Conservation (phyloP, 2,797 vertebrate genomes). For the Lophius americanus region DNA sequence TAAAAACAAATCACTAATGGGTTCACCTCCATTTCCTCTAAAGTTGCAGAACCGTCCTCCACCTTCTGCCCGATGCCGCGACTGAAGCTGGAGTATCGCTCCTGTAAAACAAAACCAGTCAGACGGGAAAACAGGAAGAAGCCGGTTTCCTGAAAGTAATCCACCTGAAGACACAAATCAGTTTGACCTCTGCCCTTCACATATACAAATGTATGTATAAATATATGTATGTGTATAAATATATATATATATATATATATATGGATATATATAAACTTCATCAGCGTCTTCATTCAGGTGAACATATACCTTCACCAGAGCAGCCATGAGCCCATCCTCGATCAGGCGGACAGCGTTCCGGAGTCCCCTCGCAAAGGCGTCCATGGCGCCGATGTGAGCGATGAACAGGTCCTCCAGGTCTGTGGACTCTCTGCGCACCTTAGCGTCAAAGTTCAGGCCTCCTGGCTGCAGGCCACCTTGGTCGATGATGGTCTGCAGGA, state of each 20-base stretch:
- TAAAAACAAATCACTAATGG: neutral
- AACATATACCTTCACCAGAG: constrained; percentile 69
- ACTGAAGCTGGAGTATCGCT: constrained; percentile 74
- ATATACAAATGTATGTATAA: too few relatives aligned
- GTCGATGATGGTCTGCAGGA: constrained; percentile 68
- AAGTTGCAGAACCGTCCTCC: constrained; percentile 64
- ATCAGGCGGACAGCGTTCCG: constrained; percentile 69
- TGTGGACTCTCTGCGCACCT: constrained; percentile 76
- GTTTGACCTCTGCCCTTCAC: too few relatives aligned
- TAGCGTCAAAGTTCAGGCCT: constrained; percentile 80
- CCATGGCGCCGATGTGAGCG: constrained; percentile 77
- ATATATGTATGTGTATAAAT: too few relatives aligned
- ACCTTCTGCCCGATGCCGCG: constrained; percentile 68
- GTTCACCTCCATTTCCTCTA: constrained; percentile 77
- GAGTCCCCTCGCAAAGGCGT: constrained; percentile 77
- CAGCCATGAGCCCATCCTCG: constrained; percentile 65
- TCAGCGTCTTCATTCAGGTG: neutral
- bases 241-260: too few relatives aligned
- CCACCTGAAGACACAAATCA: neutral
- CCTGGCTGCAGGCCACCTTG: constrained; percentile 78
- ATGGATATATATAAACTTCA: too few relatives aligned
- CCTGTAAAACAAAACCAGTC: constrained; percentile 50
- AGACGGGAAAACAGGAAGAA: neutral
- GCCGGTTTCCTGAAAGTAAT: neutral
- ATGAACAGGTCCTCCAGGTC: constrained; percentile 79